Conservation (phyloP, 2,113 vertebrate genomes). For the Alligator sinensis region DNA sequence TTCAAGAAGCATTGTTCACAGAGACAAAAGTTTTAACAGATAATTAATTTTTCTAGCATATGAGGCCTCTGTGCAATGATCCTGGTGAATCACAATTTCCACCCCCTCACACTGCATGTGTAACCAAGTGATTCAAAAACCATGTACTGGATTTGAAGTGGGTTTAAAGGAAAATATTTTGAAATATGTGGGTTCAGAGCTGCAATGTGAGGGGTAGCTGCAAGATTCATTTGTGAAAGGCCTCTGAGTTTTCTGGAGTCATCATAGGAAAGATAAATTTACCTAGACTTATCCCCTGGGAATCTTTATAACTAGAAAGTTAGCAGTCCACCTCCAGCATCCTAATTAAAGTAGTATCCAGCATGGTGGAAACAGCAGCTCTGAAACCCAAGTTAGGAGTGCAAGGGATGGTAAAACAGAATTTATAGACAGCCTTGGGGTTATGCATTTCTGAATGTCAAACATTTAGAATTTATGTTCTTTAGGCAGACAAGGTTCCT, state of each 20-base stretch:
- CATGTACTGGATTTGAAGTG: not conserved
- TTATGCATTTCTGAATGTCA: fast-evolving
- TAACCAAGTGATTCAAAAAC: conserved; percentile 42
- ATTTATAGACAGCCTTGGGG: not conserved
- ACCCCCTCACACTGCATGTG: not conserved
- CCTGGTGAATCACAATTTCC: conserved; percentile 68
- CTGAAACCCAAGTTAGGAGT: not conserved
- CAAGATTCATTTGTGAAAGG: not conserved
- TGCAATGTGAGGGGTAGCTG: not conserved
- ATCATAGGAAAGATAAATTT: not conserved
- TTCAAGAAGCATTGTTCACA: conserved; percentile 53
- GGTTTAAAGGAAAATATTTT: not conserved
- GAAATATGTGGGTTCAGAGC: not conserved
- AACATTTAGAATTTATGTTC: fast-evolving
- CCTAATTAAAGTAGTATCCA: not conserved
- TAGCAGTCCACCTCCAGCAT: not conserved
- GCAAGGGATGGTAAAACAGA: not conserved
- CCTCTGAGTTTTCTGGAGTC: not conserved
- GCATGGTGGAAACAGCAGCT: fast-evolving
- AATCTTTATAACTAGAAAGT: not conserved
- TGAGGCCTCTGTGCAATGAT: conserved; percentile 59
- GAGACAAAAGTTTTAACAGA: conserved; percentile 71
- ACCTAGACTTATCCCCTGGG: not conserved
- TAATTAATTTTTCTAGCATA: conserved; percentile 73
- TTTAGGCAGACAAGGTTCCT: not conserved